A percentile compares a stretch with the other conserved stretches of the same genome.
These are phyloP conservation scores for Tolmerus cingulatus DNA, from an alignment of 2,888 invertebrate species.

Conservation along the genomic window DNA sequence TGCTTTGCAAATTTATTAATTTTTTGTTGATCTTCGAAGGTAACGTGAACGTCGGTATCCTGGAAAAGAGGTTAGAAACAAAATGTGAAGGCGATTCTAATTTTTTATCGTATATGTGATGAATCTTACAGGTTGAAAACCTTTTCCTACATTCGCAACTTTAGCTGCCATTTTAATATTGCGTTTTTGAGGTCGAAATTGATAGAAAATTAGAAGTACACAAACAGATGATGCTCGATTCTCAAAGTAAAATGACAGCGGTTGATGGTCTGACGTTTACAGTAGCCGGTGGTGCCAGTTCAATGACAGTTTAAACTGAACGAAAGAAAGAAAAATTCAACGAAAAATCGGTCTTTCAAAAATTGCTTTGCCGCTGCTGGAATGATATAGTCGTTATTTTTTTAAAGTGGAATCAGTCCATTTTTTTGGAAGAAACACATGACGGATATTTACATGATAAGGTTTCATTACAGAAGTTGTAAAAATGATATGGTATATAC, in stretches of 20 bases:
- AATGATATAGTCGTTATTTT: too few species aligned
- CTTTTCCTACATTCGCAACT: constrained; percentile 67
- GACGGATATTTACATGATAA: too few species aligned
- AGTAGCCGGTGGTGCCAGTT: neutral
- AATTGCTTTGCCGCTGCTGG: neutral
- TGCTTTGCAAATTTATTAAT: constrained; percentile 95
- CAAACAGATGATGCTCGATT: neutral
- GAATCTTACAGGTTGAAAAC: constrained; percentile 73
- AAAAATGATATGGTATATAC: too few species aligned
- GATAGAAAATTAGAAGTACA: neutral
- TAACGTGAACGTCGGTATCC: constrained; percentile 92
- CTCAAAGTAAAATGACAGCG: constrained; percentile 15
- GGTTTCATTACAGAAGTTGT: too few species aligned
- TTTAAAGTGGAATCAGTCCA: too few species aligned
- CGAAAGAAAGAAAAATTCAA: neutral
- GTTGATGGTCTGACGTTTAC: neutral
- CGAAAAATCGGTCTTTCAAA: neutral
- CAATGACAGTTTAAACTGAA: neutral
- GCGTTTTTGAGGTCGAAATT: neutral
- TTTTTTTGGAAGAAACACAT: too few species aligned
- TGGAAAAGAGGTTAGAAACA: constrained; percentile 48
- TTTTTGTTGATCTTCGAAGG: constrained; percentile 95
- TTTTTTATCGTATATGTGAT: neutral
- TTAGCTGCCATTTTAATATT: constrained; percentile 58
- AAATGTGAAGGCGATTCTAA: neutral